Base-by-base conservation (phyloP, 2,888 invertebrate genomes). In the Zaprionus bogoriensis region DNA sequence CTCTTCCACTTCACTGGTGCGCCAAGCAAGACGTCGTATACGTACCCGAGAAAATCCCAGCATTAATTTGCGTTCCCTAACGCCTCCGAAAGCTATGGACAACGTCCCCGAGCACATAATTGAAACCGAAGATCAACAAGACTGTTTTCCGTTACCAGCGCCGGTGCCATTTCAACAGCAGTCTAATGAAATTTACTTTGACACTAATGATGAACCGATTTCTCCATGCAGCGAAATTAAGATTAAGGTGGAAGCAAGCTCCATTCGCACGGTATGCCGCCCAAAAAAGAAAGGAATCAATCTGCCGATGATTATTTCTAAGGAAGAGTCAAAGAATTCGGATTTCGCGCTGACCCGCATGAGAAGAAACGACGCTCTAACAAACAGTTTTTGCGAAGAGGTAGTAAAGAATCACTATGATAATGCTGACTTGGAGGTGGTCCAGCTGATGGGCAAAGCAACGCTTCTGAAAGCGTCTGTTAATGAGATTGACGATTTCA, bases 161-260 rank as follows among this genome's bases (percentile, higher is more conserved):
- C 44, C 63, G 0, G 12, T 42, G 14, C 23, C 38, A 4, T 9
- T 71, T 19, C 46, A 38, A 3, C 44, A 38, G 5, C 23, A 12
- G 3, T 23, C 30, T 17, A 41, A 50, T 1, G 50, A 22, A 0
- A 4, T 19, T 0, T 69, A 54, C 38, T 55, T 59, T 0, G 66
- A 20, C 1, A 72, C 72, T 4, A 78, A 82, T 1, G 59, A 72
- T 7, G 73, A 78, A 6, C 14, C 30, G 0, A 12, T 4, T 5
- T 50, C 46, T 9, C 62, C 52, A 0, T 12, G 53, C 4, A 55
- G 54, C 5, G 85, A 82, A 27, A 63, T 80, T 6, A 68, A 73
- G 22, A 66, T 77, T 2, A 80, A 81, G 53, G 14, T 76, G 17
- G 82, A 77, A 39, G 64, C 78, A 0, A 67, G 69, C 25, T 68